A percentile compares a stretch with the other conserved stretches of the same genome.
phyloP scores from a whole-genome alignment of 1,140 invertebrate genomes.

The Mactra quadrangularis region DNA sequence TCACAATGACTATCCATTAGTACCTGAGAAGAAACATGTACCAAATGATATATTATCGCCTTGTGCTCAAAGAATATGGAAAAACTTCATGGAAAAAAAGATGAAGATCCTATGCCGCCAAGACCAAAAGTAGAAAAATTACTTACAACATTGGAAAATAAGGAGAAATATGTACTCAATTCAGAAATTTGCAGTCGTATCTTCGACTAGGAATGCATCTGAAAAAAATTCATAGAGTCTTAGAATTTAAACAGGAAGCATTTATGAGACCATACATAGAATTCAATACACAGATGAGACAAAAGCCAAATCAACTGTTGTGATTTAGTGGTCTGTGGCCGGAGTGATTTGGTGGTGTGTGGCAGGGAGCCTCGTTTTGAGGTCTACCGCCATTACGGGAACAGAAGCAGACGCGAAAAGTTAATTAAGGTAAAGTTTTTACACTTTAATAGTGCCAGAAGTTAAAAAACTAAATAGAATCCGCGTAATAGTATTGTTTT shows the following conservation, averaged over 20 bases:
- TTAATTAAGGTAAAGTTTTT: too few relatives aligned
- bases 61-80: background rate
- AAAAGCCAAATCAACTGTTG: too few relatives aligned
- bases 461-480: too few relatives aligned
- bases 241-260: conserved; percentile 46
- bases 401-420: too few relatives aligned
- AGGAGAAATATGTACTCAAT: conserved; percentile 56
- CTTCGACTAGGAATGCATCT: conserved; percentile 53
- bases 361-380: too few relatives aligned
- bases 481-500: too few relatives aligned
- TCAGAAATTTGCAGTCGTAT: conserved; percentile 62
- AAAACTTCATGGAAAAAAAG: conserved; percentile 3
- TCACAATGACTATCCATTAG: conserved; percentile 85
- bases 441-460: too few relatives aligned
- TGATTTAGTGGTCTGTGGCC: too few relatives aligned
- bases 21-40: conserved; percentile 73
- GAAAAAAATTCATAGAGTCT: conserved; percentile 52
- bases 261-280: conserved; percentile 63
- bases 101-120: background rate
- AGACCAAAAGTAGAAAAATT: conserved; percentile 52
- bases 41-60: conserved; percentile 31
- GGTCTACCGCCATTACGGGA: too few relatives aligned
- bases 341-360: too few relatives aligned
- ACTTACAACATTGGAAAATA: conserved; percentile 57
- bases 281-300: conserved; percentile 73